Conservation (phyloP, 2,113 vertebrate species). For the Felis catus region DNA sequence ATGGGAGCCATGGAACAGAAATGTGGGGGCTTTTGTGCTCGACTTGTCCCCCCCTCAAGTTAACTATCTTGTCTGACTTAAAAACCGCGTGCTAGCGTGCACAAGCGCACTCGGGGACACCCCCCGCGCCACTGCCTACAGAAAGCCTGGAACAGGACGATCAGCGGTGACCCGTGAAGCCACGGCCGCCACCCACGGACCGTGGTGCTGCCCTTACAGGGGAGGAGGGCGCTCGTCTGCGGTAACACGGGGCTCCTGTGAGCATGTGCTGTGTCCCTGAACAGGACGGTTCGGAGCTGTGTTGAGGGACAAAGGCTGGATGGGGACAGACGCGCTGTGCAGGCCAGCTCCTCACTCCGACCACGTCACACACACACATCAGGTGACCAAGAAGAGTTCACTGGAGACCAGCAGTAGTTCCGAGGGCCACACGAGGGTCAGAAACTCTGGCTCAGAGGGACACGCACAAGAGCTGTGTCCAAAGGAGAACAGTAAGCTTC, state of each 20-base stretch:
- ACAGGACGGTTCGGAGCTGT: not conserved
- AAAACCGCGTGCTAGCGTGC: fast-evolving
- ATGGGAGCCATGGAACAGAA: fast-evolving
- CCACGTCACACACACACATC: fast-evolving
- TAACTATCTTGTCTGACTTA: not conserved
- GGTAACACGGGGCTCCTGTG: not conserved
- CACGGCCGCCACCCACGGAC: fast-evolving
- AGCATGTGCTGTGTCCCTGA: not conserved
- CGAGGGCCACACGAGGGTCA: not conserved
- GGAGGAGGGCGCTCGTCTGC: too few relatives aligned
- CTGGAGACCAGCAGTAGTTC: not conserved
- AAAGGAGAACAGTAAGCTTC: not conserved
- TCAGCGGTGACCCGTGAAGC: too few relatives aligned
- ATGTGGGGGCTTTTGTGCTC: too few relatives aligned
- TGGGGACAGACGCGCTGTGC: not conserved
- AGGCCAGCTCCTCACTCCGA: not conserved
- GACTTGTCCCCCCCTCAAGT: not conserved
- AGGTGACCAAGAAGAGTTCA: not conserved
- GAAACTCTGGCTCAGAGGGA: not conserved
- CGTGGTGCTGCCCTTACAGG: fast-evolving
- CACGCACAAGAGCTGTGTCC: fast-evolving
- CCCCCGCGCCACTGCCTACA: fast-evolving
- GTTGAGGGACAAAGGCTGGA: not conserved
- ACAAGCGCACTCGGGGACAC: fast-evolving
- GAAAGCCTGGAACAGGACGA: not conserved